A percentile compares a stretch with the other conserved stretches of the same genome.
phyloP scores from a whole-genome alignment of 1,140 invertebrate species.

The Caenorhabditis latens region DNA sequence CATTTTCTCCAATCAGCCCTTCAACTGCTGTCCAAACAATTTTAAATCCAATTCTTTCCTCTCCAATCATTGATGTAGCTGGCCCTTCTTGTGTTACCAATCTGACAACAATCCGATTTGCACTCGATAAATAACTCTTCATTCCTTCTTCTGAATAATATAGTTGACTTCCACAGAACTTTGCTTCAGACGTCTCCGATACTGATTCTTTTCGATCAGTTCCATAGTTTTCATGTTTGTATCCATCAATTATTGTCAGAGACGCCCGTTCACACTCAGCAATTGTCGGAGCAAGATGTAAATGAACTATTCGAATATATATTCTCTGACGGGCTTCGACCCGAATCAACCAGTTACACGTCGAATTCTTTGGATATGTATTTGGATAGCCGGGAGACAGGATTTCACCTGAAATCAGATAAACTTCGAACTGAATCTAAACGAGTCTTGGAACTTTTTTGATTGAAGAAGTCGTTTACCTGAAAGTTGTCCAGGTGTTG shows the following conservation, averaged over 20 bases:
- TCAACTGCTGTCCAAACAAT: conserved; percentile 61
- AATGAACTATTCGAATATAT: conserved; percentile 59
- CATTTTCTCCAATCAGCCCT: conserved; percentile 24
- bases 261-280: conserved; percentile 57
- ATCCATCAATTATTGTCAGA: conserved; percentile 57
- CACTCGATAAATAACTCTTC: conserved; percentile 56
- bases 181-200: conserved; percentile 49
- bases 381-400: conserved; percentile 51
- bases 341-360: conserved; percentile 62
- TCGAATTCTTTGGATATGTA: conserved; percentile 53
- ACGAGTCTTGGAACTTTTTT: too few species aligned
- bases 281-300: conserved; percentile 57
- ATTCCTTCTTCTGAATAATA: conserved; percentile 63
- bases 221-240: conserved; percentile 55
- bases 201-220: background rate
- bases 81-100: conserved; percentile 51
- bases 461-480: background rate
- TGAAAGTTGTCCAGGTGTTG: conserved; percentile 49
- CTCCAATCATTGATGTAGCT: conserved; percentile 31
- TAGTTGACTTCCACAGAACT: conserved; percentile 58
- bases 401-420: conserved; percentile 46
- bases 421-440: too few species aligned
- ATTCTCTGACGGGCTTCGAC: conserved; percentile 60
- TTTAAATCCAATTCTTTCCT: conserved; percentile 60
- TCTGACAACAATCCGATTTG: conserved; percentile 57